Evolutionary conservation across 1,140 invertebrate species (phyloP).

Genomic region (Arctopsyche grandis): DNA sequence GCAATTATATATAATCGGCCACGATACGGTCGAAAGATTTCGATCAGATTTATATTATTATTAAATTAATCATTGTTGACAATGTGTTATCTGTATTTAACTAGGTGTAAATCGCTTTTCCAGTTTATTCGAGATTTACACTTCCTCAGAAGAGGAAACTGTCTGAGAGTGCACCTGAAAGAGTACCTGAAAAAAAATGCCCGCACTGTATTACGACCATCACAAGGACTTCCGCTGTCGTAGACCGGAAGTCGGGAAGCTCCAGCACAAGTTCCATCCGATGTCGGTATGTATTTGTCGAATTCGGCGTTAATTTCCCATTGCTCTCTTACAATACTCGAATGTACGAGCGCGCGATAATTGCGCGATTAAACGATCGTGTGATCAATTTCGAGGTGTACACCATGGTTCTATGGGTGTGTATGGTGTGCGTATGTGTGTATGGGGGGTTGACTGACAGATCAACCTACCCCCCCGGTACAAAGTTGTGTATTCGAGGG

Average conservation of each 20-base stretch:
- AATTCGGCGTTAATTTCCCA: too few relatives aligned
- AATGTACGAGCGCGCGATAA: too few relatives aligned
- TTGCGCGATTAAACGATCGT: too few relatives aligned
- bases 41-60: neutral
- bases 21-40: neutral
- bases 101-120: neutral
- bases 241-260: too few relatives aligned
- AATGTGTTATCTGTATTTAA: neutral
- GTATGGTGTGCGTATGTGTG: neutral
- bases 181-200: neutral
- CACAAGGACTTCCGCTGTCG: too few relatives aligned
- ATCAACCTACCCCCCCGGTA: neutral
- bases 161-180: neutral
- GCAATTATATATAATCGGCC: neutral
- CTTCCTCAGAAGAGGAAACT: neutral
- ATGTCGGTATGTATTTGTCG: too few relatives aligned
- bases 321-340: too few relatives aligned
- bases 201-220: too few relatives aligned
- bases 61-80: neutral
- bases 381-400: too few relatives aligned
- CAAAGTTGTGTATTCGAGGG: neutral
- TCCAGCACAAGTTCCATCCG: too few relatives aligned
- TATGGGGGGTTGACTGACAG: slow-evolving; percentile 5
- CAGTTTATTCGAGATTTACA: slow-evolving; percentile 18
- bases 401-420: neutral